A percentile compares a stretch with the other conserved stretches of the same genome.
phyloP scores from a whole-genome alignment of 2,113 vertebrate genomes.

The Pseudolaguvia tuberculata region DNA sequence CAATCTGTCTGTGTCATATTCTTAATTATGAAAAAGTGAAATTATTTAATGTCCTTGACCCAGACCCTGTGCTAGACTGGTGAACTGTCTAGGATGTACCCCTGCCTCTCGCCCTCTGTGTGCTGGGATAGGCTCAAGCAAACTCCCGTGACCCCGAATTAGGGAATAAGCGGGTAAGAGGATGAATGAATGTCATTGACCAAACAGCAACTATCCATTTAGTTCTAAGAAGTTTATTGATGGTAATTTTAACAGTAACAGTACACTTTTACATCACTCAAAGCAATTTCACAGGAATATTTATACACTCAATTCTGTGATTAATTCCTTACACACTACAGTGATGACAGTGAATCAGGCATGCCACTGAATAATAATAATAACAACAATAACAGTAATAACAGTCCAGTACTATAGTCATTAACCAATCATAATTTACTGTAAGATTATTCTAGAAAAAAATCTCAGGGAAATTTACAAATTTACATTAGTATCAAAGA shows the following conservation, averaged over 20 bases:
- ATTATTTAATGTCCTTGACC: too few relatives aligned
- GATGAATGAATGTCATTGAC: not conserved
- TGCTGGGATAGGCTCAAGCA: too few relatives aligned
- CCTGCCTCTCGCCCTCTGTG: too few relatives aligned
- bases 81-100: too few relatives aligned
- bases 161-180: too few relatives aligned
- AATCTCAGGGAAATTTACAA: not conserved
- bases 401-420: not conserved
- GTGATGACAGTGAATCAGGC: not conserved
- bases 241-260: not conserved
- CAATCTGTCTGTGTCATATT: too few relatives aligned
- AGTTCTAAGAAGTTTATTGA: conserved; percentile 25
- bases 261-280: conserved; percentile 2
- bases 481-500: not conserved
- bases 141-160: too few relatives aligned
- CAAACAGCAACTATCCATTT: not conserved
- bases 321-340: not conserved
- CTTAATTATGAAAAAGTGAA: too few relatives aligned
- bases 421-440: not conserved
- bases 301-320: conserved; percentile 8
- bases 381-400: too few relatives aligned
- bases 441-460: not conserved
- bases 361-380: not conserved
- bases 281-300: not conserved
- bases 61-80: too few relatives aligned